Evolutionary conservation across 2,797 vertebrate species (phyloP), one percentile per base, ranked within the genome.

Genomic region (Gastrophryne carolinensis): DNA sequence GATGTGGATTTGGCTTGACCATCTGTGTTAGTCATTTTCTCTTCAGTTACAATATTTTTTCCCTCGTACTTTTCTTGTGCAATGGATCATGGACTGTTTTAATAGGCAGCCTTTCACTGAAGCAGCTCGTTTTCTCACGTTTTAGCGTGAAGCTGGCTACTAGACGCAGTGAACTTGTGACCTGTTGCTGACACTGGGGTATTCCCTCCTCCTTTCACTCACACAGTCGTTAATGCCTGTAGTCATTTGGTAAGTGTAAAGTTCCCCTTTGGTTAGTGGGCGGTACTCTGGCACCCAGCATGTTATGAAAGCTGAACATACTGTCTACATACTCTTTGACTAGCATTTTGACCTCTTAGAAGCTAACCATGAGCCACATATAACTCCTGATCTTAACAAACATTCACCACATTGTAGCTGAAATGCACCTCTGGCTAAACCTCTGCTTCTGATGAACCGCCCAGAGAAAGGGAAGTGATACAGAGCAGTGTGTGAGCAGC

Each of bases 241-340:
- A 85, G 83, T 86, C 0, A 0, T 91, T 91, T 86, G 52, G 15
- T 84, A 88, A 87, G 78, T 78, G 66, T 66, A 57, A 63, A 86
- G 87, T 91, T 91, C 89, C 87, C 81, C 76, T 89, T 86, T 84
- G 74, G 71, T 85, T 60, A 84, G 72, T 73, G 74, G 81, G 84
- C 47, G 49, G 78, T 79, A 23, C 32, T n/a, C 23, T 73, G 80
- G 86, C 85, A 84, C 81, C 77, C 80, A 80, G 74, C 80, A 82
- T 78, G 68, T 72, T 56, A 63, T 29, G 35, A 71, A 77, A 77
- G 74, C 68, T 66, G 60, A 72, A 49, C 44, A 65, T 47, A 66
- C 53, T 58, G 47, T 72, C 61, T 66, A 52, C 56, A 53, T 72
- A 2, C 82, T 82, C 83, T 57, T 8, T 85, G 80, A 87, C 83